Conservation (phyloP, 37 sponge, comb jelly and placozoan genomes). For the Axinella damicornis region DNA sequence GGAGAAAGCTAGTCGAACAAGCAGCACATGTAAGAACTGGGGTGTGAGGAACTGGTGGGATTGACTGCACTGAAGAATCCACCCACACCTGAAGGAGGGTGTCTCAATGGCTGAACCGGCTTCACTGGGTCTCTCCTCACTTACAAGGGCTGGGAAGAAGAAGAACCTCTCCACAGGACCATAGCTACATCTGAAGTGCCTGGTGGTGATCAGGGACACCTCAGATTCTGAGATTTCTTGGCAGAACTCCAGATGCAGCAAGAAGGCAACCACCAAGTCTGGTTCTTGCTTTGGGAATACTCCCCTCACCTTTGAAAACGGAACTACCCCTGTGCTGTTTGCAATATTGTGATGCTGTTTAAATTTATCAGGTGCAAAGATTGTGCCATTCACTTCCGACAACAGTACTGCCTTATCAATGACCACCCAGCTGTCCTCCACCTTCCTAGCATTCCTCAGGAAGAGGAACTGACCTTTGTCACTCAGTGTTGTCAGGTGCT, state of each 20-base stretch:
- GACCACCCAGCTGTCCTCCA: conserved; percentile 20
- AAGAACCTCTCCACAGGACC: background rate
- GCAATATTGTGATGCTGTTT: background rate
- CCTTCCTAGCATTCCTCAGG: conserved; percentile 5
- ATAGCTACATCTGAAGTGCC: background rate
- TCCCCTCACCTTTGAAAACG: background rate
- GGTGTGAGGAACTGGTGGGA: conserved; percentile 1
- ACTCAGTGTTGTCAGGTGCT: conserved; percentile 4
- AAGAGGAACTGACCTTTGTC: conserved; percentile 14
- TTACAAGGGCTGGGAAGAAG: conserved; percentile 26
- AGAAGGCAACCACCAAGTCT: background rate
- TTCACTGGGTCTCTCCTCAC: background rate
- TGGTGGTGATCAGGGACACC: background rate
- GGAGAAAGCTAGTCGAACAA: background rate
- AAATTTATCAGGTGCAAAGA: background rate
- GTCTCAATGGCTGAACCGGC: background rate
- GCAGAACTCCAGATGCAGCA: conserved; percentile 16
- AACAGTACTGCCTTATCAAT: conserved; percentile 1
- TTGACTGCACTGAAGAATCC: background rate
- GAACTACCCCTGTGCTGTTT: conserved; percentile 9
- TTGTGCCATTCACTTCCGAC: background rate
- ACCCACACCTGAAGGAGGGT: conserved; percentile 6
- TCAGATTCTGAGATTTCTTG: background rate
- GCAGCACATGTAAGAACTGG: background rate
- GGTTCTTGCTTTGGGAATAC: background rate